Evolutionary conservation across 2,888 invertebrate genomes (phyloP), one percentile per base, ranked within the genome.

Genomic region (Machimus atricapillus): DNA sequence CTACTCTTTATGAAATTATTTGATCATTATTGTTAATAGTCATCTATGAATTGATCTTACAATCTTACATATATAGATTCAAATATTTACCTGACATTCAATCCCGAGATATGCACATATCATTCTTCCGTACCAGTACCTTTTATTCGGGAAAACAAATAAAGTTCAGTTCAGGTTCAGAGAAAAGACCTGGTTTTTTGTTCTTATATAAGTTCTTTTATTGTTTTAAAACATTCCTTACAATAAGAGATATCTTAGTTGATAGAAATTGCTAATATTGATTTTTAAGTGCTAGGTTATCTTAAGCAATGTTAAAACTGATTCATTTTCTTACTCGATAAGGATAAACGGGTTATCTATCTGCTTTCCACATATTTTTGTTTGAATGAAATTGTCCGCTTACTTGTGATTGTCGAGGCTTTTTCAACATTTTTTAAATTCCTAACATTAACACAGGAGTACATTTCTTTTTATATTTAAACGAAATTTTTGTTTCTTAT

Each of bases 321-420:
- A 23, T 52, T 79, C 52, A 9, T 6, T 79, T 79, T 46, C 23
- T 40, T 52, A 79, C 79, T 46, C 23, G 7, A 31, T 79, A 79
- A 56, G 16, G 27, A 79, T 79, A 79, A 79, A 79, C 52, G 23
- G 52, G n/a, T 79, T 19, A 12, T 52, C 12, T 46, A 46, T 23
- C 27, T 79, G 14, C 31, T 52, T 52, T 79, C 27, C 40, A 27
- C 31, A 37, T 79, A 3, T 52, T 16, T 79, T 12, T 76, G 37
- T 34, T 76, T 46, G 14, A 52, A 52, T 52, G 23, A 56, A 79
- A 79, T 79, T 79, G 79, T 79, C 79, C 79, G 52, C 52, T 79
- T 79, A 79, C 52, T 52, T 79, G 79, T 79, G 79, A 79, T 79
- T 79, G 79, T 79, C 79, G 79, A 79, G 79, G 79, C 79, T 79